Evolutionary conservation across 1,140 invertebrate genomes (phyloP), one percentile per base, ranked within the genome.

Genomic region (Heliothis subflexa): DNA sequence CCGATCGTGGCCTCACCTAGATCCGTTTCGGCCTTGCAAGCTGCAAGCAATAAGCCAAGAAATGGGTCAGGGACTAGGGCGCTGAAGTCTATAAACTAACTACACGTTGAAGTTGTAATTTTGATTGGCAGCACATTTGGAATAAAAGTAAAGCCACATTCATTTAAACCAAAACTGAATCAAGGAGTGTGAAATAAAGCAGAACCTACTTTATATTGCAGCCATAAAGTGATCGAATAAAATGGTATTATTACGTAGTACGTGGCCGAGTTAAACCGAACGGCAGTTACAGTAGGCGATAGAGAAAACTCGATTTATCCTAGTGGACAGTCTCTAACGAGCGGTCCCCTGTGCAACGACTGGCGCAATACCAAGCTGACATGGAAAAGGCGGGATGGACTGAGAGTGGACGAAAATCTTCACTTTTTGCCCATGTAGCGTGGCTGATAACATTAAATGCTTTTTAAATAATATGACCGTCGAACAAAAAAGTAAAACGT

Each of bases 331-430:
- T 50, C 70, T 71, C 78, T 88, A 86, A 86, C 86, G 83, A 82
- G 82, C 68, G 78, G 61, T 64, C 68, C 78, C 70, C 75, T 54
- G 47, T 66, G 47, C 74, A 59, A 74, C 75, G 70, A 45, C 84
- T 80, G 66, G 66, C 79, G 80, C 81, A 82, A 78, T 82, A 75
- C 68, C 78, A 68, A 62, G 45, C 57, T 50, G 79, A 91, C 90
- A 91, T 68, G 86, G 85, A 91, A 92, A 86, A 87, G 90, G 90
- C 90, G 90, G 89, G 80, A 73, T 82, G 71, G 81, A 61, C 52
- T 50, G 78, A 18, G 71, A 55, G 78, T 78, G 79, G 25, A 71
- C 80, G 76, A 66, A 87, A 81, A 83, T 80, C 71, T 78, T 71
- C n/a, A 10, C 40, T 76, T 66, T 66, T 25, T 77, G 18, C 59